Conservation (phyloP, 2,797 vertebrate genomes). For the Enteromius mattozi region DNA sequence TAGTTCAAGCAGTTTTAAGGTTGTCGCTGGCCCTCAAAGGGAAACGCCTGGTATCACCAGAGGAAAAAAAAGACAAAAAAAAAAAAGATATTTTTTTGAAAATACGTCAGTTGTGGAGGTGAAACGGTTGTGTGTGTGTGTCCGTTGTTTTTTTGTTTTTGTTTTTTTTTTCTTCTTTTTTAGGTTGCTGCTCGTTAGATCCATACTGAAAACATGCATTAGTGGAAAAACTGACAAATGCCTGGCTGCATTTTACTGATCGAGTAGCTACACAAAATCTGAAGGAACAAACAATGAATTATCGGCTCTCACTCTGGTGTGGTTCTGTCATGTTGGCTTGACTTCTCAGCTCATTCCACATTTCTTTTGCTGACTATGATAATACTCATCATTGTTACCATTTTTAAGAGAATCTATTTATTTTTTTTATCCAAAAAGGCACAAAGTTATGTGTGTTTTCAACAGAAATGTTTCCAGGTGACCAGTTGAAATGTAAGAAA, state of each 20-base stretch:
- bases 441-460: conserved; percentile 30
- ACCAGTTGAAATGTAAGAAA: conserved; percentile 22
- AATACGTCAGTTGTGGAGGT: conserved; percentile 58
- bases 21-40: conserved; percentile 63
- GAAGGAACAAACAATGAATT: conserved; percentile 48
- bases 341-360: conserved; percentile 60
- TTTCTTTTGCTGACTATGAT: conserved; percentile 53
- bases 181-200: conserved; percentile 42
- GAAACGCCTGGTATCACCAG: conserved; percentile 61
- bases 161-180: neutral
- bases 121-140: conserved; percentile 39
- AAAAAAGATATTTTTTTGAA: conserved; percentile 46
- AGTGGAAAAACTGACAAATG: conserved; percentile 51
- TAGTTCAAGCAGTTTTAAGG: conserved; percentile 47
- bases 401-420: conserved; percentile 63
- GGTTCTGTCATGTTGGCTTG: conserved; percentile 54
- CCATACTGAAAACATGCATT: conserved; percentile 39
- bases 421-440: conserved; percentile 56
- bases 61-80: conserved; percentile 30
- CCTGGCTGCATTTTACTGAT: conserved; percentile 53
- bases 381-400: conserved; percentile 39
- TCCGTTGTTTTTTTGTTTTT: neutral
- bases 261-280: conserved; percentile 51
- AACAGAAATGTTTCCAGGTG: conserved; percentile 35
- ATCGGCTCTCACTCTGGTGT: conserved; percentile 41